Evolutionary conservation across 2,113 vertebrate species (phyloP), one percentile per base, ranked within the genome.

Genomic region (Brachyhypopomus occidentalis): DNA sequence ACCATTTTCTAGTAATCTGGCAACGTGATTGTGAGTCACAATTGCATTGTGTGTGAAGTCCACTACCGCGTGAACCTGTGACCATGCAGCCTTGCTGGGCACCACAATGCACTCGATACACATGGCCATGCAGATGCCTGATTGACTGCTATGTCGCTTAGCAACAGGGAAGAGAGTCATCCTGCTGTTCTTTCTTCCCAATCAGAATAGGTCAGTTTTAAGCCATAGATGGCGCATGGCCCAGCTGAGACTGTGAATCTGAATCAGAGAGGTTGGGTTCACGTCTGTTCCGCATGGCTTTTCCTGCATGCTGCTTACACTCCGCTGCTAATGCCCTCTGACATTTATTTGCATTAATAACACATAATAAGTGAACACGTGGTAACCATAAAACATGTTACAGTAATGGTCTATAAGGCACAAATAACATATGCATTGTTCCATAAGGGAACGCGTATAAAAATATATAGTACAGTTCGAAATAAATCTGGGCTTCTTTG

Each of bases 121-220:
- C 41, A 73, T 14, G 20, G 41, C 59, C 60, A 66, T 74, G 25
- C 17, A 17, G 60, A 74, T 25, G 48, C 71, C 59, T 55, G 59
- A 80, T 22, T 38, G 71, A 80, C 73, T 60, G 30, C 56, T 62
- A 75, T 80, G 79, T 73, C 72, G 78, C 78, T 73, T 73, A 80
- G 69, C 48, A 80, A 74, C 79, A 80, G 41, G 41, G 38, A 58
- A 73, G 59, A 52, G 9, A 41, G 62, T 38, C 25, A 64, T 59
- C 16, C 9, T 20, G 62, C n/a, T 64, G 58, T 73, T 41, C 58
- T 80, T 72, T 36, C 27, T n/a, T 38, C 14, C 2, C 38, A 23
- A 74, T 27, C 30, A 52, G 5, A 56, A 80, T 22, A 11, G 30
- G 60, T 0, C 27, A 59, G 64, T 14, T 27, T 80, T 27, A 55